Evolutionary conservation across 1,140 invertebrate species (phyloP), one percentile per base, ranked within the genome.

Genomic region (Schlechtendalia chinensis): DNA sequence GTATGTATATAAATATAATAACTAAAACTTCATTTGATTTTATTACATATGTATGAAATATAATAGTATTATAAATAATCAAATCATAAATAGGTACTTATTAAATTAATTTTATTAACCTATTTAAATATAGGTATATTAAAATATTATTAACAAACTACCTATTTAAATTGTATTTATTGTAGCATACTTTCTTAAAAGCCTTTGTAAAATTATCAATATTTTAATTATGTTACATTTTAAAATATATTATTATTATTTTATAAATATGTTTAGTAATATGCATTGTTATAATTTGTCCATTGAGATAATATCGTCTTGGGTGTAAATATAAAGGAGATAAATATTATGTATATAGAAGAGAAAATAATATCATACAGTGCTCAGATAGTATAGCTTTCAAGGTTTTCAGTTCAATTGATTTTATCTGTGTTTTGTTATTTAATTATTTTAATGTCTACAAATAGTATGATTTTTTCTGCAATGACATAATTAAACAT

Each of bases 321-420:
- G 17, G 27, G 19, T 65, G 5, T 45, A 65, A n/a, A 65, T 10
- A 65, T 39, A 39, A 11, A 65, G n/a, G 39, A 12, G 3, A 5
- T 65, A 39, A 53, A 50, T 50, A 50, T 1, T 12, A 50, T 50
- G 8, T 53, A 47, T 71, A 71, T 71, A 53, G 24, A 27, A 27
- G 22, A 67, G 0, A 45, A 45, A 67, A 16, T 16, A 45, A 65
- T 65, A n/a, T 12, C 32, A 47, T 67, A 47, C n/a, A 22, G 12
- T 22, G 11, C 4, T 22, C n/a, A 67, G 17, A 67, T 45, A 16
- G 12, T 45, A 50, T 12, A 71, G 6, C 50, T 14, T 50, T 71
- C 39, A 71, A 71, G 67, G 67, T 71, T 71, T 71, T 71, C 22
- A 71, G 65, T 67, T 67, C 65, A 71, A 71, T 50, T 53, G 24